Percentiles rank a stretch among this genome's conserved stretches.
Conservation (phyloP, 2,888 invertebrate species). For the Callosobruchus maculatus region DNA sequence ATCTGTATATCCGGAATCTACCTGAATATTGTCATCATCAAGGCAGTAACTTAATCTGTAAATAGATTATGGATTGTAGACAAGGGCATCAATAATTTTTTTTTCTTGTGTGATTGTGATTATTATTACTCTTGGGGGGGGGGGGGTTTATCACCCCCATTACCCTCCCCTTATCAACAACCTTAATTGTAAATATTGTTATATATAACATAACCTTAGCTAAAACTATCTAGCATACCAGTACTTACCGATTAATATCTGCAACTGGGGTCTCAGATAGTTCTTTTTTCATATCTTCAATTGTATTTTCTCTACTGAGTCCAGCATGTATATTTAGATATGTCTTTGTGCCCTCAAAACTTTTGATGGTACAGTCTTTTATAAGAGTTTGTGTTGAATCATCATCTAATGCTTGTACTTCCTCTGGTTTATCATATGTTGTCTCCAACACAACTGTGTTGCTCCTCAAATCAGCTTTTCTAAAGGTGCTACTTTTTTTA, state of each 20-base stretch:
- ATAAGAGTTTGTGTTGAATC: slow-evolving; percentile 16
- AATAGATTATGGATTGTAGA: not conserved
- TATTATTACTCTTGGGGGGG: too few relatives aligned
- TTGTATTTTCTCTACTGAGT: slow-evolving; percentile 6
- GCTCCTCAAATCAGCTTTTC: slow-evolving; percentile 26
- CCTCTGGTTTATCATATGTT: slow-evolving; percentile 21
- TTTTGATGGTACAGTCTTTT: slow-evolving; percentile 11
- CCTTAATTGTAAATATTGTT: too few relatives aligned
- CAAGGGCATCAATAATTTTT: too few relatives aligned
- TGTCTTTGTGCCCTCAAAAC: slow-evolving; percentile 8
- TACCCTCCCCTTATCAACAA: too few relatives aligned
- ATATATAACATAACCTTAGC: too few relatives aligned
- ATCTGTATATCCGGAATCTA: slow-evolving; percentile 18
- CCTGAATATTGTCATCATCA: slow-evolving; percentile 21
- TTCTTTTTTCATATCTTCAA: slow-evolving; percentile 26
- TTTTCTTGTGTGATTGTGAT: too few relatives aligned
- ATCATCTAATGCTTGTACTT: slow-evolving; percentile 13
- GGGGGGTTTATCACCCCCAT: too few relatives aligned
- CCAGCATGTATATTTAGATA: not conserved
- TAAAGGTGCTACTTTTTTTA: slow-evolving; percentile 27
- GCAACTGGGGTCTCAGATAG: slow-evolving; percentile 16
- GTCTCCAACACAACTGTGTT: slow-evolving; percentile 20
- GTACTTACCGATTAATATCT: slow-evolving; percentile 17
- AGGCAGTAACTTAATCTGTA: slow-evolving; percentile 24
- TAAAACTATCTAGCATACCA: too few relatives aligned